Evolutionary conservation across 2,888 invertebrate species (phyloP).

Genomic region (Sylvicola cinctus): DNA sequence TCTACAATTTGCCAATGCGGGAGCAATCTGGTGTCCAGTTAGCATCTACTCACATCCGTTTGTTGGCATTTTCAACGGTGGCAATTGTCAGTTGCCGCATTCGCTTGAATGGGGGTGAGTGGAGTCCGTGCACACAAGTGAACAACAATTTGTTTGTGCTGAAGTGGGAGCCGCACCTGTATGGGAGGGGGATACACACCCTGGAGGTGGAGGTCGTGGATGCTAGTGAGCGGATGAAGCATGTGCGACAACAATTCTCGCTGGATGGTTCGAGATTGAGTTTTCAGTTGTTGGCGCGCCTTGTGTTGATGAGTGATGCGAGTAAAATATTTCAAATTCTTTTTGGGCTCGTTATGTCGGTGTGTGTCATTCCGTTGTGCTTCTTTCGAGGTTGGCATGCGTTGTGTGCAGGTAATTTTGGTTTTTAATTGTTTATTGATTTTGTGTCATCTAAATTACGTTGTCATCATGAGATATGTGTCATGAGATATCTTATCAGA

Average conservation of each 20-base stretch:
- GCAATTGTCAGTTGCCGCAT: conserved; percentile 42
- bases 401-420: conserved; percentile 30
- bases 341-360: conserved; percentile 38
- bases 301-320: conserved; percentile 59
- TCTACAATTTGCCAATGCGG: conserved; percentile 46
- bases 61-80: conserved; percentile 55
- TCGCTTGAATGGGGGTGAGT: conserved; percentile 39
- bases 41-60: conserved; percentile 59
- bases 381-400: conserved; percentile 36
- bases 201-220: conserved; percentile 40
- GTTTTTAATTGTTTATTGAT: too few relatives aligned
- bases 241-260: conserved; percentile 47
- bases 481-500: too few relatives aligned
- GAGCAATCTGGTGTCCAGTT: conserved; percentile 33
- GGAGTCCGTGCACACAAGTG: conserved; percentile 37
- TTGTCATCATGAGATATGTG: too few relatives aligned
- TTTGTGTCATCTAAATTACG: too few relatives aligned
- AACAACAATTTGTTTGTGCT: conserved; percentile 51
- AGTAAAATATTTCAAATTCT: conserved; percentile 45
- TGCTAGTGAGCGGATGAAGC: conserved; percentile 31
- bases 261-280: conserved; percentile 46
- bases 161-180: conserved; percentile 49
- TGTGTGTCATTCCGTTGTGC: conserved; percentile 43
- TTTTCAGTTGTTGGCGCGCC: conserved; percentile 44
- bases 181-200: conserved; percentile 37